phyloP scores from a whole-genome alignment of 2,113 vertebrate genomes.

The Rhynchopsitta pachyrhyncha region DNA sequence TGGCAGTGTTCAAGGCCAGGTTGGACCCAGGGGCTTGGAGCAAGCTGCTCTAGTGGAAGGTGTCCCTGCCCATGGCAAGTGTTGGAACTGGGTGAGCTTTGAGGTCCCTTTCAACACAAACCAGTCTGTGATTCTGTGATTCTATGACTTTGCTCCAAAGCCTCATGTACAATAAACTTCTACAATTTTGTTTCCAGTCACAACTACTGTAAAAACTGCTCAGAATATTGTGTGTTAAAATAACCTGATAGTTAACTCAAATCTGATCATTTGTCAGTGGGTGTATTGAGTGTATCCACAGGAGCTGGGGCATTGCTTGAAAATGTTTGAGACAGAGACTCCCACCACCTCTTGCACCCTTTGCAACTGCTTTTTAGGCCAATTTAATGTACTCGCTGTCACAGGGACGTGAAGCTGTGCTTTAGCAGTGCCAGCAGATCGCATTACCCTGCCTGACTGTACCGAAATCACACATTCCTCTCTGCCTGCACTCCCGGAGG shows the following conservation, averaged over 20 bases:
- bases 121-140: neutral
- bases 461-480: conserved; percentile 64
- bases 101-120: neutral
- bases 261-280: conserved; percentile 13
- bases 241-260: conserved; percentile 33
- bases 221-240: conserved; percentile 31
- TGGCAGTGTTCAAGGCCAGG: too few species aligned
- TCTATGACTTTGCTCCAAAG: neutral
- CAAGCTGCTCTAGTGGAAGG: neutral
- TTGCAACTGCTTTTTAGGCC: neutral
- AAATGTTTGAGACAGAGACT: conserved; percentile 24
- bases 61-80: neutral
- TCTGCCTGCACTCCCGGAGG: conserved; percentile 63
- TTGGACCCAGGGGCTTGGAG: neutral
- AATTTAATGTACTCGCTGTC: conserved; percentile 6
- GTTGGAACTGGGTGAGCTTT: neutral
- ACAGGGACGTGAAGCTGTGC: conserved; percentile 46
- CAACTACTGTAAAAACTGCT: neutral
- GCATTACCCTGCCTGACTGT: conserved; percentile 43
- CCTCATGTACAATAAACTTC: neutral
- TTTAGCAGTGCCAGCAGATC: conserved; percentile 41
- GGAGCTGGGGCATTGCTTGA: neutral
- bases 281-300: neutral
- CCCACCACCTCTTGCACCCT: neutral
- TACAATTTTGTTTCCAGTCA: conserved; percentile 42